phyloP scores from a whole-genome alignment of 2,113 vertebrate species.

The Pseudopipra pipra region DNA sequence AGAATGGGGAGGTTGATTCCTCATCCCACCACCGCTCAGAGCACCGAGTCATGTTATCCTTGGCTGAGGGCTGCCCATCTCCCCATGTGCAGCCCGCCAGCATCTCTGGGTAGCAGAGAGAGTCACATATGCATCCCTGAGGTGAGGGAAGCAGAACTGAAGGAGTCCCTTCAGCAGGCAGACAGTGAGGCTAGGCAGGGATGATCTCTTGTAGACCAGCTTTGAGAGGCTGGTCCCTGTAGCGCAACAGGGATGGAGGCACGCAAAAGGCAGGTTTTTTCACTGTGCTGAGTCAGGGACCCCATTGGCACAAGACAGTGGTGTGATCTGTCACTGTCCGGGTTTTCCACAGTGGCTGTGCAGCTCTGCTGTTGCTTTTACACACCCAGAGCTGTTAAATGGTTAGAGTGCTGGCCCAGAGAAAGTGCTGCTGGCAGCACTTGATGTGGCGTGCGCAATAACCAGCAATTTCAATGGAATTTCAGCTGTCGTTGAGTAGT shows the following conservation, averaged over 20 bases:
- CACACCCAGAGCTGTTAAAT: not conserved
- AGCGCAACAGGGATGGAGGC: not conserved
- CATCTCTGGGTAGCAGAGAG: not conserved
- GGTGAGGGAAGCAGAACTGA: not conserved
- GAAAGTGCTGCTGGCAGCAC: not conserved
- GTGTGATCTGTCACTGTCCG: not conserved
- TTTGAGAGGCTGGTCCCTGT: not conserved
- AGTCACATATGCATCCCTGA: accelerated
- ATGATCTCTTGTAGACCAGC: too few species aligned
- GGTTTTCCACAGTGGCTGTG: not conserved
- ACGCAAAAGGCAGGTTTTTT: accelerated
- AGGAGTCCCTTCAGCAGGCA: not conserved
- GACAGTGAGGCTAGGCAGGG: accelerated
- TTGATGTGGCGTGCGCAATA: not conserved
- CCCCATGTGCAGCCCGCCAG: accelerated
- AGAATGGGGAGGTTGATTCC: not conserved
- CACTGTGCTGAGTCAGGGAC: not conserved
- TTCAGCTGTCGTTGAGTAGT: not conserved
- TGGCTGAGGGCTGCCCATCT: not conserved
- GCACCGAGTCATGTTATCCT: not conserved
- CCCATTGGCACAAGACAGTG: not conserved
- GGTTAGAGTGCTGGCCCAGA: not conserved
- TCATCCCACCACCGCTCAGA: not conserved
- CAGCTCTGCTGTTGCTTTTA: not conserved
- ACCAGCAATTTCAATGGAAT: constrained; percentile 1